Base-by-base conservation (phyloP, 2,888 invertebrate genomes). In the Nebria salina region DNA sequence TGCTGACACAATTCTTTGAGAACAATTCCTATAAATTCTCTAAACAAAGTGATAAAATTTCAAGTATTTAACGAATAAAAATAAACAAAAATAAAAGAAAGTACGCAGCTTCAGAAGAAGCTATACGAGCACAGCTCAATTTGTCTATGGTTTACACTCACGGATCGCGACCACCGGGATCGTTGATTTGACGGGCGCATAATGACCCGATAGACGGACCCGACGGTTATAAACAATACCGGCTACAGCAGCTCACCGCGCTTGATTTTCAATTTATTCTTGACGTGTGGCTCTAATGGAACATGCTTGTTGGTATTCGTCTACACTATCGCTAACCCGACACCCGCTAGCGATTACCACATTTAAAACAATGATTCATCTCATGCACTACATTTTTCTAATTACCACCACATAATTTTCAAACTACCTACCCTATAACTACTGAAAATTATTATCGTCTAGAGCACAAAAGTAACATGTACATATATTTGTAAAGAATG, bases 161-260 rank as follows among this genome's bases (percentile, higher is more conserved):
- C 70, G 70, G 70, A 11, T 25, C 34, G 70, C 79, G 79, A 79
- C 79, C 79, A 79, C 79, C 79, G 75, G 26, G 68, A 74, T 79
- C 74, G 79, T 77, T 72, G 73, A n/a, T 79, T 79, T 79, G 79
- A 79, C 79, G 79, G 66, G 79, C 68, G 20, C 68, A 79, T 79
- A 75, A 64, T 75, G 75, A 25, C 15, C 75, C 72, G 34, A 34
- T 34, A 20, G 34, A 34, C 72, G 34, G 34, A 34, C 20, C 34
- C 72, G 13, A 43, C n/a, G 65, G 34, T 34, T 78, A 78, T 78
- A 78, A 78, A 78, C 78, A 78, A 78, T 73, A 65, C 42, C 34
- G 34, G 34, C 34, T 34, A 34, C 54, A 43, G 34, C 26, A 70
- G 64, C 73, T 76, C 43, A 76, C 78, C 73, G 73, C 73, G 78